Percentiles rank a stretch among this genome's conserved stretches.
Conservation (phyloP, 2,113 vertebrate species). For the Puma concolor region DNA sequence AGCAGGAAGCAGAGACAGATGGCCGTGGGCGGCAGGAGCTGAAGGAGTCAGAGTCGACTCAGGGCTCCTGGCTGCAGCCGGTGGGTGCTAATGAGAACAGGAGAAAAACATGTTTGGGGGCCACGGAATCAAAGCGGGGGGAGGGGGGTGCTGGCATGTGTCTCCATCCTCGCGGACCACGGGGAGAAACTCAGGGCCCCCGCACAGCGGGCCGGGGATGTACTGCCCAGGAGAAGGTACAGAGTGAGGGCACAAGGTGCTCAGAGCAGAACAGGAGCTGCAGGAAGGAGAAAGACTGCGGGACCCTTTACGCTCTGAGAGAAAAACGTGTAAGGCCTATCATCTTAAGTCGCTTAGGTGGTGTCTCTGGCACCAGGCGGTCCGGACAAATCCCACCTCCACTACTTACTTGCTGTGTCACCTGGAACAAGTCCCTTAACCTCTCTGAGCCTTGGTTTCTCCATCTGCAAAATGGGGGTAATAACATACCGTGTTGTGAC, state of each 20-base stretch:
- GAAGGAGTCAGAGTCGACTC: neutral
- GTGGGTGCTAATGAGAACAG: neutral
- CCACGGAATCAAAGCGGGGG: neutral
- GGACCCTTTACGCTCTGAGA: neutral
- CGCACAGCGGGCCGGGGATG: neutral
- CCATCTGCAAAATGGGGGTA: neutral
- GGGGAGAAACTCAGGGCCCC: neutral
- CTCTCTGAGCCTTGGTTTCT: neutral
- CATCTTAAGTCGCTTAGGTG: neutral
- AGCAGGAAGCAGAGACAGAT: neutral
- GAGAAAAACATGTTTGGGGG: neutral
- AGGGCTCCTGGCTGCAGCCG: neutral
- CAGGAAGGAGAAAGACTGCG: neutral
- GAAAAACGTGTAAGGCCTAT: neutral
- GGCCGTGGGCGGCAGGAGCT: neutral
- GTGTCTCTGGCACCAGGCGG: neutral
- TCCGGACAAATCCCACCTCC: neutral
- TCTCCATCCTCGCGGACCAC: neutral
- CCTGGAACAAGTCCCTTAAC: neutral
- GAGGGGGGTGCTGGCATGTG: neutral
- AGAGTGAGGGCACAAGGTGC: neutral
- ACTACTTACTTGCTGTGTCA: neutral
- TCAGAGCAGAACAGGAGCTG: neutral
- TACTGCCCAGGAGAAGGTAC: neutral
- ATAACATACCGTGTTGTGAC: neutral